These are phyloP conservation scores for Sitta carolinensis DNA, from an alignment of 2,797 vertebrate genomes.

Conservation along the genomic window DNA sequence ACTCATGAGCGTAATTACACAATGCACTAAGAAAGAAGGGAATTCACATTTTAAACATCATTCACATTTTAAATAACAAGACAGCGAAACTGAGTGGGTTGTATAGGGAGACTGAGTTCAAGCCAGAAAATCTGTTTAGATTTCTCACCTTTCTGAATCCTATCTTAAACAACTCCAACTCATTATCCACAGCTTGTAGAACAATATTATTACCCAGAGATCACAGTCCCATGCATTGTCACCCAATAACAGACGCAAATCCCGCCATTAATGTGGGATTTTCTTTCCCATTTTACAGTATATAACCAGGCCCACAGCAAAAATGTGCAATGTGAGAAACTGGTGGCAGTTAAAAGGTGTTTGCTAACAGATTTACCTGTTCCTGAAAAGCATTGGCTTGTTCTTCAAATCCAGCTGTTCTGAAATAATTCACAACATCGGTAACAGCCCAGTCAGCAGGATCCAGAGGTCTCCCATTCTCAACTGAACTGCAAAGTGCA, in stretches of 20 bases:
- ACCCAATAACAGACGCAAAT: not conserved
- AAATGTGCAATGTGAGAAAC: not conserved
- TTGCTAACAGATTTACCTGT: slow-evolving; percentile 82
- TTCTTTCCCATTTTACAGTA: not conserved
- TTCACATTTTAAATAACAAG: not conserved
- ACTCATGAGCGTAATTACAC: not conserved
- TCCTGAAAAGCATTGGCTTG: slow-evolving; percentile 95
- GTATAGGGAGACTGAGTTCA: not conserved
- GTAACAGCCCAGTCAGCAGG: slow-evolving; percentile 95
- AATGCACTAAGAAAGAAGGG: not conserved
- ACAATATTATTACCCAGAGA: not conserved
- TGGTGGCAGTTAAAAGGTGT: not conserved
- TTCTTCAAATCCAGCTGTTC: slow-evolving; percentile 95
- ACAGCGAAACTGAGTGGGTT: not conserved
- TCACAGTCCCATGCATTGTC: not conserved
- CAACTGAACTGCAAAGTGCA: slow-evolving; percentile 84
- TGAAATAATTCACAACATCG: slow-evolving; percentile 97
- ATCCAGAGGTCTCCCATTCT: slow-evolving; percentile 91
- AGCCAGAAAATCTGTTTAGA: not conserved
- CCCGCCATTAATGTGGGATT: not conserved
- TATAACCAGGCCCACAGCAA: not conserved
- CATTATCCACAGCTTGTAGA: not conserved
- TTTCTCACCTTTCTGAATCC: not conserved
- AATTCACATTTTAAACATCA: not conserved
- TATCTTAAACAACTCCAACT: not conserved